These are phyloP conservation scores for Austrolebias charrua DNA, from an alignment of 2,797 vertebrate genomes.

Conservation along the genomic window DNA sequence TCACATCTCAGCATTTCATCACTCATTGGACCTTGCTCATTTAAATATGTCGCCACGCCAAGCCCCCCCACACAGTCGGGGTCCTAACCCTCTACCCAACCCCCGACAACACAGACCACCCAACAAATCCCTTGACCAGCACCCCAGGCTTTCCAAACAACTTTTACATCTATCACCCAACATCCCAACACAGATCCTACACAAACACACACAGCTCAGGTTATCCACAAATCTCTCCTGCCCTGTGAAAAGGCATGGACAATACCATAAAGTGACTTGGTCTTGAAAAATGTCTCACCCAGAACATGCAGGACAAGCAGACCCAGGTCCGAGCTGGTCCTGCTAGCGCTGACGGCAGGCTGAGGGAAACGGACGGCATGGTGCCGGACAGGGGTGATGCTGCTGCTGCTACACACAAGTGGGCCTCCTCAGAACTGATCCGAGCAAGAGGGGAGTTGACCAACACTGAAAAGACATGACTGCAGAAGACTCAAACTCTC, in stretches of 20 bases:
- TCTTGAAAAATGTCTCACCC: conserved; percentile 81
- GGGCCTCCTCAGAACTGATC: conserved; percentile 57
- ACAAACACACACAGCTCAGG: not conserved
- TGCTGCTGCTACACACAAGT: conserved; percentile 54
- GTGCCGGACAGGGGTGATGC: conserved; percentile 40
- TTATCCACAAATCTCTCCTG: not conserved
- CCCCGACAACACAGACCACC: conserved; percentile 66
- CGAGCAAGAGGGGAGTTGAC: conserved; percentile 45
- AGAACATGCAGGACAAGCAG: conserved; percentile 95
- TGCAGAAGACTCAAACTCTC: conserved; percentile 41
- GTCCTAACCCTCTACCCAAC: conserved; percentile 53
- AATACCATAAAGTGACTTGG: not conserved
- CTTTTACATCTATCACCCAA: not conserved
- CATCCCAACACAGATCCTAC: not conserved
- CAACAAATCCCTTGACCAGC: conserved; percentile 44
- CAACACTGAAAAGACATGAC: conserved; percentile 70
- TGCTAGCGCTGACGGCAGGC: conserved; percentile 78
- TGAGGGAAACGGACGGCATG: conserved; percentile 82
- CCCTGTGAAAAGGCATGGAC: not conserved
- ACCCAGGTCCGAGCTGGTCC: conserved; percentile 87
- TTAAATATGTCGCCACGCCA: conserved; percentile 55
- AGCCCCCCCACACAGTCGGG: conserved; percentile 53
- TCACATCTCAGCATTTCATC: not conserved
- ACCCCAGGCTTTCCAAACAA: conserved; percentile 1
- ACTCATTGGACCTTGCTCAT: conserved; percentile 18